phyloP scores from a whole-genome alignment of 2,113 vertebrate species.

The Tamias sibiricus region DNA sequence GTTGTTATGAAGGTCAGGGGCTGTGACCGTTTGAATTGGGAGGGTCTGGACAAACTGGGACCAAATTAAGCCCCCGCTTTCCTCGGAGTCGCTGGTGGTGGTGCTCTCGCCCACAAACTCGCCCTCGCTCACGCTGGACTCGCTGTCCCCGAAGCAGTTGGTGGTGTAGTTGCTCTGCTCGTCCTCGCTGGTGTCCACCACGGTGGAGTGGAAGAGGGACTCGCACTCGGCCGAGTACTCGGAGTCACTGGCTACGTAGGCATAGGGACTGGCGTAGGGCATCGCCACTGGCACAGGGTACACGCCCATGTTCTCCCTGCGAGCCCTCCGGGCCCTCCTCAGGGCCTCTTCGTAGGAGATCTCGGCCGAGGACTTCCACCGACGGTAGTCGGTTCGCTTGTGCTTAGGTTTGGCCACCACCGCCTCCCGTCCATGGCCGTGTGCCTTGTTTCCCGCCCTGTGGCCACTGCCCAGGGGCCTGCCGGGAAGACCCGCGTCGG shows the following conservation, averaged over 20 bases:
- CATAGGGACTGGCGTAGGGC: conserved; percentile 88
- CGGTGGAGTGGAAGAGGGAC: conserved; percentile 96
- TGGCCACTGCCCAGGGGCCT: conserved; percentile 80
- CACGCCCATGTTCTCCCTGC: conserved; percentile 85
- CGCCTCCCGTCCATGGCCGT: conserved; percentile 86
- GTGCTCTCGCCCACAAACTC: conserved; percentile 91
- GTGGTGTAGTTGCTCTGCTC: conserved; percentile 95
- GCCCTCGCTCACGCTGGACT: conserved; percentile 93
- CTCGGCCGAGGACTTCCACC: conserved; percentile 89
- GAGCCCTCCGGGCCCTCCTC: conserved; percentile 86
- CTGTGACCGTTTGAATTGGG: conserved; percentile 80
- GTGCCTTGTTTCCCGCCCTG: conserved; percentile 70
- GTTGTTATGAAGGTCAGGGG: conserved; percentile 86
- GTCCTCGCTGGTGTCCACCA: conserved; percentile 95
- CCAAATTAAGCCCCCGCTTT: conserved; percentile 93
- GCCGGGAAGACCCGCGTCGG: conserved; percentile 82
- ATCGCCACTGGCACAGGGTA: conserved; percentile 76
- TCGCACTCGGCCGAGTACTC: conserved; percentile 97
- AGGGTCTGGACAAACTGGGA: conserved; percentile 91
- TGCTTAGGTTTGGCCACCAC: conserved; percentile 93
- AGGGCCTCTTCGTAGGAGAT: conserved; percentile 90
- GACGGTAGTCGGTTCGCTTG: conserved; percentile 91
- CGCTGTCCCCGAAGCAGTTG: conserved; percentile 97
- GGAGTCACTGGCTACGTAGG: conserved; percentile 92
- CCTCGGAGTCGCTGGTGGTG: conserved; percentile 92